Conservation (phyloP, 2,113 vertebrate species). For the Emydura subglobosa region DNA sequence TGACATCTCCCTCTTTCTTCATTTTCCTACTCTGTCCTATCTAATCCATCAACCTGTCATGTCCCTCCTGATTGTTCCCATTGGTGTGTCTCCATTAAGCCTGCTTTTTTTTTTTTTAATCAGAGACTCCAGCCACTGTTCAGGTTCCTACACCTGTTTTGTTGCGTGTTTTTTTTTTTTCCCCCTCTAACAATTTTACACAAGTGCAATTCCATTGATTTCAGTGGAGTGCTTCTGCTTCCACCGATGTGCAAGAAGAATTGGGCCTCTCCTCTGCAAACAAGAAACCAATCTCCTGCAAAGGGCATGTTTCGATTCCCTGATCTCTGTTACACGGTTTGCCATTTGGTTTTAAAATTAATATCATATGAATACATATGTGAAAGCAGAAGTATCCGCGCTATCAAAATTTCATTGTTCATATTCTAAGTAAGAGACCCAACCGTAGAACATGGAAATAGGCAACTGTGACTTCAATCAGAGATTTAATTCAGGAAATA, state of each 20-base stretch:
- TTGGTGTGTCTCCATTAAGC: background rate
- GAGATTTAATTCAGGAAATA: background rate
- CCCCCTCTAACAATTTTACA: background rate
- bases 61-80: background rate
- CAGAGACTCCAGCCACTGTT: background rate
- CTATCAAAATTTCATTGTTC: background rate
- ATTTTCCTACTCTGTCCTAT: background rate
- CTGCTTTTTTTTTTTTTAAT: accelerated
- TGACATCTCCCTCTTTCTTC: background rate
- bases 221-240: background rate
- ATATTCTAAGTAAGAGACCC: background rate
- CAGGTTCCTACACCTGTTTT: background rate
- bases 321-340: conserved; percentile 8
- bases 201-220: background rate
- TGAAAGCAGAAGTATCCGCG: background rate
- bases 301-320: background rate
- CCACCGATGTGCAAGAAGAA: background rate
- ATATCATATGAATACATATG: background rate
- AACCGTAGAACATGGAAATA: conserved; percentile 10
- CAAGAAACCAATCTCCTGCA: background rate
- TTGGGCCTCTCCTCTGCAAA: background rate
- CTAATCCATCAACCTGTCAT: background rate
- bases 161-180: background rate
- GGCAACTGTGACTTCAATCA: background rate
- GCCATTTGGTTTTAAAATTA: background rate